Percentiles rank a stretch among this genome's conserved stretches.
Evolutionary conservation across 2,888 invertebrate species (phyloP).

Genomic region (Pollenia angustigena): DNA sequence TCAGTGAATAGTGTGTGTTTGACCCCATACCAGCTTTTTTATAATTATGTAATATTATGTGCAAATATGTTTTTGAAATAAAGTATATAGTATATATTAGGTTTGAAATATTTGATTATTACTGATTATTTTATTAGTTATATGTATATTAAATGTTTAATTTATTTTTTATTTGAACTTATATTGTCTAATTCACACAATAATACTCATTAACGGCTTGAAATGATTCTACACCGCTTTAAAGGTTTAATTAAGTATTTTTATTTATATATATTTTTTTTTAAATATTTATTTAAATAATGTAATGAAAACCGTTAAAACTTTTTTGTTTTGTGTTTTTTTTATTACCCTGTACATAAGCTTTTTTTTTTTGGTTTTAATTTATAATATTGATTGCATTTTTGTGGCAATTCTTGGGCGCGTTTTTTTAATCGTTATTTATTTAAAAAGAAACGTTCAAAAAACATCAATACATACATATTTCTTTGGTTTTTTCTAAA

Average conservation of each 20-base stretch:
- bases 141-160: slow-evolving; percentile 4
- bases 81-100: slow-evolving; percentile 28
- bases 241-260: slow-evolving; percentile 20
- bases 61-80: slow-evolving; percentile 59
- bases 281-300: slow-evolving; percentile 30
- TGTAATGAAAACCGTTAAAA: slow-evolving; percentile 68
- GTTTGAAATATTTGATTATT: slow-evolving; percentile 10
- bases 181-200: slow-evolving; percentile 85
- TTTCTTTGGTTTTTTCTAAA: slow-evolving; percentile 46
- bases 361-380: slow-evolving; percentile 43
- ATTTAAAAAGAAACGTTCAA: slow-evolving; percentile 75
- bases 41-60: slow-evolving; percentile 36
- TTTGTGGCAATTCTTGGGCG: slow-evolving; percentile 73
- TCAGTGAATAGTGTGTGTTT: slow-evolving; percentile 78
- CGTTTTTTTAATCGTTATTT: slow-evolving; percentile 66
- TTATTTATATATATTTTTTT: too few species aligned
- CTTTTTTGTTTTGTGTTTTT: slow-evolving; percentile 36
- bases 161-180: slow-evolving; percentile 66
- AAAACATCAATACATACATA: slow-evolving; percentile 74
- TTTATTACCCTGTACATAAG: slow-evolving; percentile 71
- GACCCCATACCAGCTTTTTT: slow-evolving; percentile 84
- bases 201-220: slow-evolving; percentile 77
- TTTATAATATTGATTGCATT: slow-evolving; percentile 72
- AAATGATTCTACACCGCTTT: slow-evolving; percentile 31
- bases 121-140: background rate